Base-by-base conservation (phyloP, 1,140 invertebrate species). In the Mamestra configurata region DNA sequence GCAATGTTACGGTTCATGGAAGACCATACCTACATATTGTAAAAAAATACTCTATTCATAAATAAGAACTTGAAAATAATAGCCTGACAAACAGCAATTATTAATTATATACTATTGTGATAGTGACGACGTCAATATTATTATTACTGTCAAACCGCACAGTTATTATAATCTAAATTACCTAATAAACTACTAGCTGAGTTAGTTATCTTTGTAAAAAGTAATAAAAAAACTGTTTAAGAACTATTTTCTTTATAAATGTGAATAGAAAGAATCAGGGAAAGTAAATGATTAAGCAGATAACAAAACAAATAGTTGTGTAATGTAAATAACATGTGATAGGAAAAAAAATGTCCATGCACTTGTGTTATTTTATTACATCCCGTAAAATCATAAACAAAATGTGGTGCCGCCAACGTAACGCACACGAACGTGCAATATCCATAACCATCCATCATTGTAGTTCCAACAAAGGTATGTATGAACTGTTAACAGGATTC, bases 401-500 rank as follows among this genome's bases (percentile, higher is more conserved):
- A 55, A 55, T 22, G 20, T 46, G 43, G 43, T 4, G 11, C 43
- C 43, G 43, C 43, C 43, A 46, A 46, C 13, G 1, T 15, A 46
- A 8, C 6, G 51, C 51, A 22, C 51, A 53, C 51, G 51, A 53
- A 55, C 20, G 53, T 55, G 20, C 22, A 24, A 24, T 10, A 11
- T 37, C 59, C 31, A 22, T 64, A 20, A 57, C 11, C 15, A 8
- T 18, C 10, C 18, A 46, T n/a, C 0, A 49, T 46, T 13, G 22
- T 46, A 1, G 37, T 37, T 6, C 6, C 59, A 20, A 46, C 35
- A 22, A 49, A 46, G 20, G 35, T 49, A 20, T 49, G 72, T 76
- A 57, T 46, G 55, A 77, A 77, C 61, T 76, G 73, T 46, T 37
- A 77, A 77, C 61, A 77, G 59, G 46, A 77, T 77, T 55, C 43